Evolutionary conservation across 2,888 invertebrate species (phyloP), one percentile per base, ranked within the genome.

Genomic region (Heliconius erato): DNA sequence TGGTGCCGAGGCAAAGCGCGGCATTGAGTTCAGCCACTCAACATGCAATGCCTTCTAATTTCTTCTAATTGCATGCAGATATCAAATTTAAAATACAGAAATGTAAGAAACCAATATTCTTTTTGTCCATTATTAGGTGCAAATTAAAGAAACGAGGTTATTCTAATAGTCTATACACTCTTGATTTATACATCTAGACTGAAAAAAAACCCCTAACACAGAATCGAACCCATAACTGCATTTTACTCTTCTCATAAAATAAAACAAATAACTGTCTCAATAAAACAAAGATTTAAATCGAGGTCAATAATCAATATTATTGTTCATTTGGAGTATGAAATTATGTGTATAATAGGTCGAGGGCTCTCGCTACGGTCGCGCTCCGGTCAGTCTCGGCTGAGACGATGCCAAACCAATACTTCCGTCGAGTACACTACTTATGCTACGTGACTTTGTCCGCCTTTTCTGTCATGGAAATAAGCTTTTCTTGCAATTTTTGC

Each of bases 321-420:
- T 78, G 67, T 78, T 65, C 67, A 67, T 78, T 67, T 78, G 28
- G 40, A 78, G 78, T 19, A 78, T 26, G 28, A 78, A 78, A 78
- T 78, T 78, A 78, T 78, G 65, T 81, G 71, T 81, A 71, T 81
- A 77, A 69, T 77, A 77, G 81, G 81, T 77, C 77, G 81, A 81
- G 71, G 68, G 81, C 81, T 44, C 81, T 81, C 71, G 77, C 69
- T 23, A 76, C 69, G 77, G 63, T 71, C 81, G 63, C 77, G 77
- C 77, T 77, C 59, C 63, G 49, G 76, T 67, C 65, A 67, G 78
- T 26, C 35, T 9, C 6, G 16, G 71, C 71, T 71, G 71, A 71
- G 71, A 71, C 71, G 59, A 76, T 76, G 74, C 74, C 74, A 74
- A 74, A 74, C 74, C 74, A 59, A 76, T 76, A 35, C 74, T 76